A percentile compares a stretch with the other conserved stretches of the same genome.
Conservation (phyloP, 2,797 vertebrate genomes). For the Chelon auratus region DNA sequence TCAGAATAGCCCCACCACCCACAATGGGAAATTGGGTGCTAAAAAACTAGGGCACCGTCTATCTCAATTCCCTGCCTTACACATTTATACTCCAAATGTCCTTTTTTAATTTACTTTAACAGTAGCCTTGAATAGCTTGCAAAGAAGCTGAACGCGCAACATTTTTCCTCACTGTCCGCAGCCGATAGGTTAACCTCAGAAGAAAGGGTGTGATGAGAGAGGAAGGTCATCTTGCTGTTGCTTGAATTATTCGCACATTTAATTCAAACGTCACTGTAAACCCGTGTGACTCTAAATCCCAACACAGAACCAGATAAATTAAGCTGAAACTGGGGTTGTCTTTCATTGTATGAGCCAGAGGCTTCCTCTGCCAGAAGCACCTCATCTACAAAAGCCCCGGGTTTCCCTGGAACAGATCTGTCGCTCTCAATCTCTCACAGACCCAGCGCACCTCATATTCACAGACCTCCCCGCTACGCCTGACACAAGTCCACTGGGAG, state of each 20-base stretch:
- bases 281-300: not conserved
- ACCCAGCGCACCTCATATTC: slow-evolving; percentile 26
- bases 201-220: not conserved
- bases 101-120: slow-evolving; percentile 8
- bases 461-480: slow-evolving; percentile 19
- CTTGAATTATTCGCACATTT: slow-evolving; percentile 4
- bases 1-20: slow-evolving; percentile 32
- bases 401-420: slow-evolving; percentile 54
- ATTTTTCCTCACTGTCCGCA: slow-evolving; percentile 30
- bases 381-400: slow-evolving; percentile 43
- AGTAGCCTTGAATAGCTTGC: slow-evolving; percentile 20
- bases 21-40: slow-evolving; percentile 47
- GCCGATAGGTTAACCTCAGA: slow-evolving; percentile 21
- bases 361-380: slow-evolving; percentile 28
- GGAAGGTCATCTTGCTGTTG: not conserved
- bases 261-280: not conserved
- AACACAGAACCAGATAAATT: slow-evolving; percentile 11
- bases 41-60: slow-evolving; percentile 37
- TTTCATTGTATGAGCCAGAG: slow-evolving; percentile 23
- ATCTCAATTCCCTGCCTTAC: slow-evolving; percentile 20
- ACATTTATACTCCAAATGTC: slow-evolving; percentile 13
- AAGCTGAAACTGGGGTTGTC: slow-evolving; percentile 17
- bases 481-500: slow-evolving; percentile 51
- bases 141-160: slow-evolving; percentile 25
- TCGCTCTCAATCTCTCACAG: slow-evolving; percentile 28